Base-by-base conservation (phyloP, 2,113 vertebrate species). In the Scatophagus argus region DNA sequence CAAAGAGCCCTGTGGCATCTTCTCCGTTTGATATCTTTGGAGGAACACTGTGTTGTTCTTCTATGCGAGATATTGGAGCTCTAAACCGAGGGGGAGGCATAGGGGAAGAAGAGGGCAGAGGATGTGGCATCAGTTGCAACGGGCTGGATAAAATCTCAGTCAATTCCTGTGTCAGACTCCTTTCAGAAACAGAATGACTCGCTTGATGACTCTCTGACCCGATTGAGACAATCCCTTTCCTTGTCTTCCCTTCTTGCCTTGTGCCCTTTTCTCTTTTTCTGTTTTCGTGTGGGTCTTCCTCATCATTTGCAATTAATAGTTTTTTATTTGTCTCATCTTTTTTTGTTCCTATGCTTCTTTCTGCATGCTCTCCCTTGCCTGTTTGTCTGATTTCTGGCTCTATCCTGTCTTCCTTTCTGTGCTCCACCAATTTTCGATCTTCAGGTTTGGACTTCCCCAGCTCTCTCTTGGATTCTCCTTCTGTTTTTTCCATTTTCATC, bases 81-180 rank as follows among this genome's bases (percentile, higher is more conserved):
- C 93, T 89, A 54, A 93, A 90, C 8, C 85, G 70, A 14, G 87
- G 86, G 4, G 77, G 79, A 9, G 75, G 71, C 69, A 61, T 51
- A 1, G 81, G 81, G 54, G 86, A 65, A 14, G 38, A 27, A 54
- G 69, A 60, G 2, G 82, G 65, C 44, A 39, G 72, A 77, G 74
- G 78, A n/a, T 1, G 43, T 38, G 64, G 59, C 39, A 29, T 14
- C 0, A 16, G 21, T 14, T 44, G 63, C 8, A 77, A 34, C 1
- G 87, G 89, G 60, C 90, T 93, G 39, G 68, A 72, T 4, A 90
- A 6, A 46, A 94, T 78, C 8, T 92, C 90, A 49, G 74, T 77
- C 66, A 94, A 38, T 56, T 94, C 93, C 70, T 94, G 91, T 1
- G 93, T 94, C 47, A 93, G 54, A 55, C 79, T 90, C 27, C 71